Evolutionary conservation across 2,888 invertebrate genomes (phyloP).

Genomic region (Aleiodes alternator): DNA sequence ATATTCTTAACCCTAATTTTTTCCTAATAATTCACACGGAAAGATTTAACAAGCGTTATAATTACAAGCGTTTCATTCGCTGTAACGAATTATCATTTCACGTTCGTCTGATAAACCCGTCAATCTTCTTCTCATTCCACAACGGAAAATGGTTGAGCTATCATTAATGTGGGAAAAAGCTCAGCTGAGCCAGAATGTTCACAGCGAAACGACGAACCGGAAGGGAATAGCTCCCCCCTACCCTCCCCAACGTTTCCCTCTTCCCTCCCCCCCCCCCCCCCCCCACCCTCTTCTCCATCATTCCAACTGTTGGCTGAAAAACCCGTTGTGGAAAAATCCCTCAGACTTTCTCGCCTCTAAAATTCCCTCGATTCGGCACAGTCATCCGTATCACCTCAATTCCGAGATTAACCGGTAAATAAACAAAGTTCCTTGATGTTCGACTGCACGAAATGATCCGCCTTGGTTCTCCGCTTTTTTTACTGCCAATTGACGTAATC

Average conservation of each 20-base stretch:
- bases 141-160: constrained; percentile 14
- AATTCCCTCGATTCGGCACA: constrained; percentile 2
- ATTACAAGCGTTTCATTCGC: too few species aligned
- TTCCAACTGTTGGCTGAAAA: neutral
- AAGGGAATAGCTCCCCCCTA: neutral
- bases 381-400: constrained; percentile 23
- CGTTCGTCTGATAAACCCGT: constrained; percentile 12
- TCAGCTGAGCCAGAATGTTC: constrained; percentile 34
- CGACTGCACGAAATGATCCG: too few species aligned
- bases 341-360: constrained; percentile 2
- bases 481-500: neutral
- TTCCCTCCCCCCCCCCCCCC: too few species aligned
- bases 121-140: constrained; percentile 16
- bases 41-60: too few species aligned
- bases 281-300: too few species aligned
- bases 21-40: too few species aligned
- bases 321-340: constrained; percentile 5
- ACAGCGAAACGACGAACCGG: neutral
- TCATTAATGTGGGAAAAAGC: constrained; percentile 42
- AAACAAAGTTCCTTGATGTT: neutral
- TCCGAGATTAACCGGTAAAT: neutral
- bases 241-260: too few species aligned
- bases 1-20: too few species aligned
- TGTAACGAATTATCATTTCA: too few species aligned
- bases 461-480: too few species aligned